A percentile compares a stretch with the other conserved stretches of the same genome.
These are phyloP conservation scores for Sicus ferrugineus DNA, from an alignment of 2,888 invertebrate genomes.

Conservation along the genomic window DNA sequence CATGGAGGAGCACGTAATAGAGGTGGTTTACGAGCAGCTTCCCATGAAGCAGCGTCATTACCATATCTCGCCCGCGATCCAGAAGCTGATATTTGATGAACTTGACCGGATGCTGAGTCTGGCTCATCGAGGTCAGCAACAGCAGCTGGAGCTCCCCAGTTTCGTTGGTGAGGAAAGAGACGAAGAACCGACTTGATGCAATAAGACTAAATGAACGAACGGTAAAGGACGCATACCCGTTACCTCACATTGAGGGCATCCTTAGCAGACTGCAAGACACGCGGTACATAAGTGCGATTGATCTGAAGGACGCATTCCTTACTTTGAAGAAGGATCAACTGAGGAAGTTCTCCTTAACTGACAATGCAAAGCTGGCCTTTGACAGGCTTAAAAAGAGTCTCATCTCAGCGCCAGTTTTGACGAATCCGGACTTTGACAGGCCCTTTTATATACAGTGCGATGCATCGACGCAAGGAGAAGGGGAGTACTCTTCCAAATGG, in stretches of 20 bases:
- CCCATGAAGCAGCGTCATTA: not conserved
- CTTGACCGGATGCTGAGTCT: conserved; percentile 28
- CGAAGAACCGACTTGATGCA: conserved; percentile 31
- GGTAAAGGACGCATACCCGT: conserved; percentile 31
- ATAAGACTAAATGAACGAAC: conserved; percentile 19
- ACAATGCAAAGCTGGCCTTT: too few relatives aligned
- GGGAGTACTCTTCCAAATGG: too few relatives aligned
- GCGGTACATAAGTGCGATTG: conserved; percentile 1
- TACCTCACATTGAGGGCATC: conserved; percentile 12
- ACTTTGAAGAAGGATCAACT: too few relatives aligned
- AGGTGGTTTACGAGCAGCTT: not conserved
- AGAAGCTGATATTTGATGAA: conserved; percentile 18
- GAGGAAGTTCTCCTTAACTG: too few relatives aligned
- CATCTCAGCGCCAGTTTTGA: too few relatives aligned
- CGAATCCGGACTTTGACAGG: too few relatives aligned
- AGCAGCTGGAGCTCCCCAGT: conserved; percentile 29
- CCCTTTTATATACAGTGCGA: too few relatives aligned
- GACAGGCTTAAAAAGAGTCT: too few relatives aligned
- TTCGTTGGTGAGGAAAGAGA: conserved; percentile 21
- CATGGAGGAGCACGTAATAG: conserved; percentile 1
- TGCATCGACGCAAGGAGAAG: too few relatives aligned
- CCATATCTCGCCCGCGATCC: not conserved
- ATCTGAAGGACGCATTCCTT: too few relatives aligned
- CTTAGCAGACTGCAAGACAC: conserved; percentile 20
- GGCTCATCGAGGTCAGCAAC: too few relatives aligned